Evolutionary conservation across 2,797 vertebrate species (phyloP), one percentile per base, ranked within the genome.

Genomic region (Crossoptilon crossoptilon): DNA sequence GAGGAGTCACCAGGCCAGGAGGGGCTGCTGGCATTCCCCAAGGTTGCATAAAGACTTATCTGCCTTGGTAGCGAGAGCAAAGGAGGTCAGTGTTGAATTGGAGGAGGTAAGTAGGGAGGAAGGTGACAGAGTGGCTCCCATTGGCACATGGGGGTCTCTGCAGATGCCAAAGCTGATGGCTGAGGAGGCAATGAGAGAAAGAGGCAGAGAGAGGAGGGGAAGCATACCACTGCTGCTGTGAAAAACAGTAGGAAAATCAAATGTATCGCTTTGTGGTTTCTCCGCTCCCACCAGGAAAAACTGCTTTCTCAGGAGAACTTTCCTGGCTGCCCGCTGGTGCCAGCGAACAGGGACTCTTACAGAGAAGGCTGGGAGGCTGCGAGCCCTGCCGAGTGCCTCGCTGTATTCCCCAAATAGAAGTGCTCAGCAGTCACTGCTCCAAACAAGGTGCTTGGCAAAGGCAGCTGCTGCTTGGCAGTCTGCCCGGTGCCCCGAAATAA

Each of bases 391-490:
- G 88, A 92, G 95, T 83, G 70, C 96, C 97, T 96, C 82, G 8
- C 89, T 94, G 96, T 87, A 73, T 95, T 98, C 98, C 97, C 98
- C 98, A 98, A 98, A 98, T 97, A 98, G 98, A 97, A 53, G 64
- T 51, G 63, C 89, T n/a, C 89, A 89, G 91, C 94, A 96, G 97
- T 95, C 97, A 92, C 73, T 93, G 96, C 96, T 97, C 98, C 98
- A 98, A 98, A 98, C 94, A 97, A 98, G 98, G 98, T 84, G 91
- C 96, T 92, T 71, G 93, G 92, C 94, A 96, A 84, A 96, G 96
- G 97, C 98, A 98, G 98, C 97, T 98, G 98, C 97, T 93, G 53
- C 87, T 70, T 39, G 94, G 93, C 93, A 93, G 71, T 55, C 82
- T 29, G 3, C 89, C 62, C 13, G 3, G 1, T 70, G 84, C 87